Evolutionary conservation across 2,797 vertebrate genomes (phyloP).

Genomic region (Eutrigla gurnardus): DNA sequence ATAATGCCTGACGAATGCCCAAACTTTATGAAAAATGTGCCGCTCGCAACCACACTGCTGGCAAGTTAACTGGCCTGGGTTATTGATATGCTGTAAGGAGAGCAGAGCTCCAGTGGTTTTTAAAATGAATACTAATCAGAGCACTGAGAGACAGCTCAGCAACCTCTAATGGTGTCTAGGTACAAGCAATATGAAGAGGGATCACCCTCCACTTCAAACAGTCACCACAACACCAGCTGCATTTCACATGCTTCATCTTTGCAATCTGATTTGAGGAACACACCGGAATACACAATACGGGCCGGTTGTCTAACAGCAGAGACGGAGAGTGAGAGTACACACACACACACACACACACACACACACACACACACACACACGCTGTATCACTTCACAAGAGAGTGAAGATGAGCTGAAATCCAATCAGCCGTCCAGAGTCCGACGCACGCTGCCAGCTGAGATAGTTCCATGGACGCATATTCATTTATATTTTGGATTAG

Average conservation of each 20-base stretch:
- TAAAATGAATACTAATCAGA: conserved; percentile 73
- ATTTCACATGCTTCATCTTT: conserved; percentile 66
- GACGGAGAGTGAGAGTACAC: neutral
- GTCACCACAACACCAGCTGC: conserved; percentile 58
- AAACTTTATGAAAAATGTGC: conserved; percentile 63
- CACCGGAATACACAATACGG: conserved; percentile 49
- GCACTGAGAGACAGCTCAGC: conserved; percentile 64
- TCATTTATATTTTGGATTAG: conserved; percentile 10
- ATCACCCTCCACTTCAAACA: conserved; percentile 61
- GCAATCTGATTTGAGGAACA: conserved; percentile 53
- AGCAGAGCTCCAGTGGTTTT: conserved; percentile 49
- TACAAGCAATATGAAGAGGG: conserved; percentile 62
- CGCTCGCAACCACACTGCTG: conserved; percentile 51
- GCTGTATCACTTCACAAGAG: conserved; percentile 3
- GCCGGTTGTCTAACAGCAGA: conserved; percentile 30
- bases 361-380: conserved; percentile 7
- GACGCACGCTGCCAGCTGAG: conserved; percentile 13
- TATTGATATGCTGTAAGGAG: conserved; percentile 66
- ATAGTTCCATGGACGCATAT: conserved; percentile 6
- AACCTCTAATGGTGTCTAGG: conserved; percentile 58
- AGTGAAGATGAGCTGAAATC: conserved; percentile 37
- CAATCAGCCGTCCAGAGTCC: conserved; percentile 33
- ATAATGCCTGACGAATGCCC: conserved; percentile 50
- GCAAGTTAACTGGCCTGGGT: conserved; percentile 52
- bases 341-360: conserved; percentile 18